Base-by-base conservation (phyloP, 1,140 invertebrate genomes). In the Papilio polyxenes region DNA sequence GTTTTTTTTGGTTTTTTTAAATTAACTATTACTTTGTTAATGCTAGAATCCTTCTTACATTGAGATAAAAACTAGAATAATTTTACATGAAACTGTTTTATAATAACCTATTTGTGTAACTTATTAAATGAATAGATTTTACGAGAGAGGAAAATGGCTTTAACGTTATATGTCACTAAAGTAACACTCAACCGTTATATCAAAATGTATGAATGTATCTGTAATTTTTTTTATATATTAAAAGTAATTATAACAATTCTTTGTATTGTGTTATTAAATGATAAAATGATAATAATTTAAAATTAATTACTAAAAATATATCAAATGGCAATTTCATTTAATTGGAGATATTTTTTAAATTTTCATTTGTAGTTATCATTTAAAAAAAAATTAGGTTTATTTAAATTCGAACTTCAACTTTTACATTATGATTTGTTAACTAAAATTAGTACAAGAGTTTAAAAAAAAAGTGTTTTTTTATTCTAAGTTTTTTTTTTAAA, bases 361-460 rank as follows among this genome's bases (percentile, higher is more conserved):
- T 56, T 17, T 17, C 15, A n/a, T 56, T 56, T n/a, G 7, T 56
- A 17, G 17, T 20, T n/a, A 59, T 59, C 56, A 72, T 40, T 72
- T 13, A 72, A 9, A 17, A 72, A 72, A 72, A 72, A 37, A 3
- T 13, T 56, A 20, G 20, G 11, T 9, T 8, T 23, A 65, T 11
- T 65, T 37, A 37, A 69, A 69, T 37, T 40, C 65, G 65, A 37
- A 72, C 5, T 5, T 72, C 31, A 37, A 72, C 31, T 72, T 72
- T 37, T 37, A 2, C 23, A 69, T 69, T 31, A 31, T 31, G n/a
- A 37, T 37, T 37, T 15, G 31, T 37, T 72, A 72, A 72, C 31
- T 72, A 65, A 23, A 65, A 72, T 72, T 72, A 72, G 31, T 72
- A 72, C 4, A 37, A 40, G 31, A 72, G 31, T 72, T 72, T 72